Evolutionary conservation across 92 coral and sea anemone genomes (phyloP), one percentile per base, ranked within the genome.

Genomic region (Scolanthus callimorphus): DNA sequence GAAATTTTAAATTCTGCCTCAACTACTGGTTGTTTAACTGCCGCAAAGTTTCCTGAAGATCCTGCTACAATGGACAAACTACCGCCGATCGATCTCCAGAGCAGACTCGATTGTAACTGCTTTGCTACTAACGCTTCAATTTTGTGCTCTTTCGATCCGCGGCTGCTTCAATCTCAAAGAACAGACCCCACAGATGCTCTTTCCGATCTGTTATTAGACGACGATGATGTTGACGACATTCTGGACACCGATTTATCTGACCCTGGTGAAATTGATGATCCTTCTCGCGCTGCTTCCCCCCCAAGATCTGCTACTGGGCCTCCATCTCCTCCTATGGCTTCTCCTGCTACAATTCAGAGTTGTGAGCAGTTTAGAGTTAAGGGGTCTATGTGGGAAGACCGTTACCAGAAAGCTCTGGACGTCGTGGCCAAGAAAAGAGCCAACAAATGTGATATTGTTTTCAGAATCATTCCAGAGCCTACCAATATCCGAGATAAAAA

Each of bases 361-460:
- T 34, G 8, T 6, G 41, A 34, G 15, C 52, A 46, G 52, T 84
- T 78, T 62, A 39, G 72, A 23, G 44, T 77, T 0, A 62, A 65
- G 2, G 84, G 84, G 0, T 51, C 54, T 13, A 62, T 60, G 55
- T 61, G 61, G 60, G 84, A 70, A 27, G 22, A 44, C 24, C 44
- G 71, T 22, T 77, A 67, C 55, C 84, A 77, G 50, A 27, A 70
- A 8, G 84, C 77, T 17, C 61, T 77, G 2, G 4, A 34, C 8
- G 22, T 46, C 22, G 23, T 19, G 8, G 52, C 52, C 22, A 20
- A 46, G 4, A 46, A 46, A 21, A 9, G 52, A 19, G 12, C 52
- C 4, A 19, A 46, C 8, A 46, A 46, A 4, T 11, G 23, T 10
- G 52, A 46, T 4, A 10, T 46, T 10, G 12, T 4, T 9, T 46